phyloP scores from a whole-genome alignment of 2,888 invertebrate species.

The Drosophila meridionalis region DNA sequence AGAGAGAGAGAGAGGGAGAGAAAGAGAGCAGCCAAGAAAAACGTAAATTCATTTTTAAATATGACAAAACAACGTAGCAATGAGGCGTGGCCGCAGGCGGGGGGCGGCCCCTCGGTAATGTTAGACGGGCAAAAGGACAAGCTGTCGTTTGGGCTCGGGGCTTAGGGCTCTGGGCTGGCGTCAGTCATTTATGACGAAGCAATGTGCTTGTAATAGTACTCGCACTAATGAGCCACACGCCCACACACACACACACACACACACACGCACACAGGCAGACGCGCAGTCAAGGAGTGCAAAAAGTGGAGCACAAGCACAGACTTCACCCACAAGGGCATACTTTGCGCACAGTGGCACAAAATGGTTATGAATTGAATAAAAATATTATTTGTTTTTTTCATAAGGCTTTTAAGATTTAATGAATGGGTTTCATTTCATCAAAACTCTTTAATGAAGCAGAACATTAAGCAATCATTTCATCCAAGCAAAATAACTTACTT shows the following conservation, averaged over 20 bases:
- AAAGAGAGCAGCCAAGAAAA: conserved; percentile 22
- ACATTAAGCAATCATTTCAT: too few relatives aligned
- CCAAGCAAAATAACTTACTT: too few relatives aligned
- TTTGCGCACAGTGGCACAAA: conserved; percentile 38
- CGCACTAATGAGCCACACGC: conserved; percentile 67
- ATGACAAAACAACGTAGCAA: conserved; percentile 72
- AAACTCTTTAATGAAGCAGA: too few relatives aligned
- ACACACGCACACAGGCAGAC: conserved; percentile 16
- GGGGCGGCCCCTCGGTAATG: conserved; percentile 30
- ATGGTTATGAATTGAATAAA: not conserved
- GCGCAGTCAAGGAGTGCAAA: conserved; percentile 45
- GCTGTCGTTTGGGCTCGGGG: conserved; percentile 52
- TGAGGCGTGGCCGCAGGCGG: not conserved
- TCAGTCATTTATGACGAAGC: conserved; percentile 75
- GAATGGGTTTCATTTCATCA: too few relatives aligned
- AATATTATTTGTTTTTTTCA: too few relatives aligned
- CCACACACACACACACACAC: conserved; percentile 25
- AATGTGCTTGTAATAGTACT: conserved; percentile 68
- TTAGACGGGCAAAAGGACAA: conserved; percentile 61
- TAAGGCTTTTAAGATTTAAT: too few relatives aligned
- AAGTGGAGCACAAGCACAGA: conserved; percentile 58
- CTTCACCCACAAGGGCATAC: conserved; percentile 40
- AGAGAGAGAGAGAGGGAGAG: not conserved
- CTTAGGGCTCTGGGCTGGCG: conserved; percentile 43
- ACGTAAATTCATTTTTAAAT: conserved; percentile 78